A percentile compares a stretch with the other conserved stretches of the same genome.
phyloP scores from a whole-genome alignment of 2,888 invertebrate species.

The Himalopsyche kuldschensis region DNA sequence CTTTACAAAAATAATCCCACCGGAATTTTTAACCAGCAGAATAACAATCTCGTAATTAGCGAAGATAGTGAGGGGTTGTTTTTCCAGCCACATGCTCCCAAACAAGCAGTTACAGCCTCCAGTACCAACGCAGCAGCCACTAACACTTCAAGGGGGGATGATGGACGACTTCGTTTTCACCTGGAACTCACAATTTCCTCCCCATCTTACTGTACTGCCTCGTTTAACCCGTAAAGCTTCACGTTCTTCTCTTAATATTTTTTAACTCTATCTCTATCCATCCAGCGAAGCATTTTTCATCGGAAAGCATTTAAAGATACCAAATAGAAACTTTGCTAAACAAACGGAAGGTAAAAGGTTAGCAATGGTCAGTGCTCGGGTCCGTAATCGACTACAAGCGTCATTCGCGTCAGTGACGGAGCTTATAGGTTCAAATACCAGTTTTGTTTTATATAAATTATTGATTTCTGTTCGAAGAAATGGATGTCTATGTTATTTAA shows the following conservation, averaged over 20 bases:
- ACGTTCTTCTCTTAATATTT: not conserved
- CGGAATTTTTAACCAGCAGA: not conserved
- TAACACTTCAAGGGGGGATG: constrained; percentile 7
- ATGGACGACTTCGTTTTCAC: constrained; percentile 30
- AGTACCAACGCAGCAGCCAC: not conserved
- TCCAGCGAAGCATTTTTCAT: too few relatives aligned
- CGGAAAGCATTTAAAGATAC: too few relatives aligned
- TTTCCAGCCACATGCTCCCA: constrained; percentile 11
- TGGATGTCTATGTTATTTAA: too few relatives aligned
- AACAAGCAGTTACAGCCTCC: not conserved
- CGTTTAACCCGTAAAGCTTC: not conserved
- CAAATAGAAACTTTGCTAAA: too few relatives aligned
- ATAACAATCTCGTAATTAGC: not conserved
- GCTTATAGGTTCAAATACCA: too few relatives aligned
- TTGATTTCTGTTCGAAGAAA: too few relatives aligned
- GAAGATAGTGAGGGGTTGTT: not conserved
- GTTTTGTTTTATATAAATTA: too few relatives aligned
- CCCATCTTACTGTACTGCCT: not conserved
- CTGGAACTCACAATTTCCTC: constrained; percentile 28
- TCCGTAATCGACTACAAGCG: too few relatives aligned
- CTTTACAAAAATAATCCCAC: not conserved
- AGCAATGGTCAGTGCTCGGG: too few relatives aligned
- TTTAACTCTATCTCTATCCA: not conserved
- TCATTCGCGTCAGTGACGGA: too few relatives aligned
- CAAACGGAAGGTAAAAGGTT: too few relatives aligned